Conservation (phyloP, 2,797 vertebrate species). For the Bryconaethiops microstoma region DNA sequence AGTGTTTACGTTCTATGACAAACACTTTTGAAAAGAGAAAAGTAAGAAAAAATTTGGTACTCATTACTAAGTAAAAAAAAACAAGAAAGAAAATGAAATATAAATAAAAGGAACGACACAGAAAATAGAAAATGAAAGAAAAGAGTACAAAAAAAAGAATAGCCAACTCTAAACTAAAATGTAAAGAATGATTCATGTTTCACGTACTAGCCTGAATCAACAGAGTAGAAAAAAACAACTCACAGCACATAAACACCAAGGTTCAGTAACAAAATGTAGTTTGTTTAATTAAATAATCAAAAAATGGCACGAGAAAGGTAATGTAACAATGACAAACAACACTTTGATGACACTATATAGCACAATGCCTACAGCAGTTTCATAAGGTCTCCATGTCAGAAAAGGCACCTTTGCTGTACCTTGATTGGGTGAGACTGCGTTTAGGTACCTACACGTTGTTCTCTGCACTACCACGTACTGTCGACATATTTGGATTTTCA, state of each 20-base stretch:
- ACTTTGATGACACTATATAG: constrained; percentile 61
- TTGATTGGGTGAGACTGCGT: constrained; percentile 47
- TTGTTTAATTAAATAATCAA: constrained; percentile 65
- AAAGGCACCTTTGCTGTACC: constrained; percentile 55
- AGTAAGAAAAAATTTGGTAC: background rate
- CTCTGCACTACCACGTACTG: constrained; percentile 13
- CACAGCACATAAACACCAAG: constrained; percentile 1
- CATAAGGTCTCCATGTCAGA: constrained; percentile 55
- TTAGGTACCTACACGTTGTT: constrained; percentile 43
- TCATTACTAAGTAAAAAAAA: too few relatives aligned
- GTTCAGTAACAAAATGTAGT: constrained; percentile 62
- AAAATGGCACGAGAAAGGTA: constrained; percentile 63
- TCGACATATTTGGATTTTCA: constrained; percentile 65
- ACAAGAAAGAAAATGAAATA: background rate
- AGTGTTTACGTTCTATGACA: background rate
- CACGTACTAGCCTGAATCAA: too few relatives aligned
- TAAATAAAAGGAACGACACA: background rate
- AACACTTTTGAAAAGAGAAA: background rate
- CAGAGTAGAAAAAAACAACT: background rate
- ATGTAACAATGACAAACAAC: constrained; percentile 62
- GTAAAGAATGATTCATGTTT: too few relatives aligned
- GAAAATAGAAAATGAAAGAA: background rate
- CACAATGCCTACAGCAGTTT: constrained; percentile 63
- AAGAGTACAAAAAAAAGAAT: background rate
- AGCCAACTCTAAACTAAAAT: background rate